Base-by-base conservation (phyloP, 2,797 vertebrate genomes). In the Brachymystax lenok region DNA sequence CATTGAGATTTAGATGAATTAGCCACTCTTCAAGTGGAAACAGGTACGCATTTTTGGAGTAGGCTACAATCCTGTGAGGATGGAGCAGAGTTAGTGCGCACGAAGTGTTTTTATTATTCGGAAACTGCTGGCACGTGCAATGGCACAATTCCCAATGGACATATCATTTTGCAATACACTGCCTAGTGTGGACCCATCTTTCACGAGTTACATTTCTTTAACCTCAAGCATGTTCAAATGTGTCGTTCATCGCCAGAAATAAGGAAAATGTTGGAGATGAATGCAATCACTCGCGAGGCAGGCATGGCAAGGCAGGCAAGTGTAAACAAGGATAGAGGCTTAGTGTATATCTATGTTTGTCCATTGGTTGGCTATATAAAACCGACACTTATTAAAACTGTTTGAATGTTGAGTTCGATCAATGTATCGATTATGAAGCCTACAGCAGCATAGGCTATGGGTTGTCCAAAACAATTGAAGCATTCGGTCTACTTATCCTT, bases 41-140 rank as follows among this genome's bases (percentile, higher is more conserved):
- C 28, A 33, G 16, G 27, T 13, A 30, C 14, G 64, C 28, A 10
- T 67, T 35, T 7, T 63, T 10, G 21, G 27, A 3, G 40, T 79
- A 27, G 19, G 16, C 6, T 52, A 13, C 21, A 52, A 6, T 51
- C 59, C 50, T 40, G 21, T 13, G n/a, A 30, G 14, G 50, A 17
- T 27, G 67, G 76, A 24, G 70, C 33, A 82, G 30, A 67, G 82
- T 79, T 74, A 21, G 5, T 74, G 79, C 52, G 19, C 35, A 69
- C 75, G 76, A 78, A 84, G 77, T 85, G 83, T 79, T 70, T 46
- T 79, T 89, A 85, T 86, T 80, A 69, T 79, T 79, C 52, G 50
- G 80, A 79, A 82, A 67, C 50, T 8, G 72, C 75, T 10, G 80
- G 75, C 88, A 89, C 89, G 88, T 91, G 89, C 77, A 73, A 40